These are phyloP conservation scores for Gobio gobio DNA, from an alignment of 2,113 vertebrate genomes.

Conservation along the genomic window DNA sequence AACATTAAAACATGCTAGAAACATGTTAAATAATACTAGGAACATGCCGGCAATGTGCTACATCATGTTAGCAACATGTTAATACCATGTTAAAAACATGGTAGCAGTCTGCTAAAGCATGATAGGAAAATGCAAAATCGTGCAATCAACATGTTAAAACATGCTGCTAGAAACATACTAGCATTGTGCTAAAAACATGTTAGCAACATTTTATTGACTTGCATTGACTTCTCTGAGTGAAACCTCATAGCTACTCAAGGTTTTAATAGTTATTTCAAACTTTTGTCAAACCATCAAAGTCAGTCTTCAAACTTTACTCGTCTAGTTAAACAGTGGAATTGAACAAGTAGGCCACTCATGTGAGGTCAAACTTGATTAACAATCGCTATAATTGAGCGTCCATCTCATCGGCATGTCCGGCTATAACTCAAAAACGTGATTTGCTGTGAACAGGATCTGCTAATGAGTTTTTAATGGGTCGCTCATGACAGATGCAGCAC, in stretches of 20 bases:
- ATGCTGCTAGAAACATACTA: neutral
- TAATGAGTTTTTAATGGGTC: constrained; percentile 46
- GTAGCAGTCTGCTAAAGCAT: neutral
- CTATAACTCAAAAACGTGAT: constrained; percentile 16
- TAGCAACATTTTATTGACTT: neutral
- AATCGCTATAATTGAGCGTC: neutral
- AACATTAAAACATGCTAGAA: too few species aligned
- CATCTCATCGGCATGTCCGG: neutral
- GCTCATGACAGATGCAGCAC: constrained; percentile 6
- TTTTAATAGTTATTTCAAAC: neutral
- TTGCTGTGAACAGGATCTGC: neutral
- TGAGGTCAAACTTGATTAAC: constrained; percentile 24
- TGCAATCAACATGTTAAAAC: neutral
- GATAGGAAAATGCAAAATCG: neutral
- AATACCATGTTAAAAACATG: neutral
- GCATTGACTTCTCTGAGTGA: too few species aligned
- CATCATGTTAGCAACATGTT: neutral
- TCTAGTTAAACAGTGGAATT: neutral
- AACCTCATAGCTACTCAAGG: neutral
- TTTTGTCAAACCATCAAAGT: neutral
- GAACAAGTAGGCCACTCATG: neutral
- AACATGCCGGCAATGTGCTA: neutral
- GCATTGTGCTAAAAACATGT: neutral
- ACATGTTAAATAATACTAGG: too few species aligned
- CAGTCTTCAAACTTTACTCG: neutral